Percentiles rank a stretch among this genome's conserved stretches.
phyloP scores from a whole-genome alignment of 2,113 vertebrate genomes.

The Mobula birostris region DNA sequence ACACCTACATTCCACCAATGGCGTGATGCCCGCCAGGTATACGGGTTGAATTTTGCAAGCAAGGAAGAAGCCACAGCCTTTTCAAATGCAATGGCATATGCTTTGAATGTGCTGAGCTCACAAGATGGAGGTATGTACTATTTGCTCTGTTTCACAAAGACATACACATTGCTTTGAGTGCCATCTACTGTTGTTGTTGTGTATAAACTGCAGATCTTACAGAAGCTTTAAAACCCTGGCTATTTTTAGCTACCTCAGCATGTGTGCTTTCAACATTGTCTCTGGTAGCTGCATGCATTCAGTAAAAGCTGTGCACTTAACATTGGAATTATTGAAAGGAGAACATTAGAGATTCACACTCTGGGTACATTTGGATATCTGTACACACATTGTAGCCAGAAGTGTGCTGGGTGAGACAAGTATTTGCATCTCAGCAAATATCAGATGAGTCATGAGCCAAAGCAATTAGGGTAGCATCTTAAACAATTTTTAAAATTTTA shows the following conservation, averaged over 20 bases:
- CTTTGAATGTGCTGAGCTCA: constrained; percentile 91
- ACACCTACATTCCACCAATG: constrained; percentile 98
- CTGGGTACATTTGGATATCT: not conserved
- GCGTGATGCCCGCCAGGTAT: constrained; percentile 94
- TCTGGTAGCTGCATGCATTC: not conserved
- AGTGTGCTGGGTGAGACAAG: not conserved
- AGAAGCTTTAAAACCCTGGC: not conserved
- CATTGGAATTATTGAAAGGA: not conserved
- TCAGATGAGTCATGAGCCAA: not conserved
- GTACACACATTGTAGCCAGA: not conserved
- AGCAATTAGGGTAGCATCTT: not conserved
- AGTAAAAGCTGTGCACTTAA: not conserved
- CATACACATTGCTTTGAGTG: not conserved
- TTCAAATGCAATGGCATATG: constrained; percentile 96
- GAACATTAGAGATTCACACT: not conserved
- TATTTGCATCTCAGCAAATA: not conserved
- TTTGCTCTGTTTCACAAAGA: constrained; percentile 37
- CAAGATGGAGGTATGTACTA: constrained; percentile 78
- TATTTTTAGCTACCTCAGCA: not conserved
- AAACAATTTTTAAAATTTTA: too few relatives aligned
- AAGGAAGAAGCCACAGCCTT: constrained; percentile 97
- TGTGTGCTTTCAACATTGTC: not conserved
- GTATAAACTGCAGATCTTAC: not conserved
- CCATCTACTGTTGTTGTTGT: constrained; percentile 8
- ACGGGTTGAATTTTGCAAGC: constrained; percentile 95